Conservation (phyloP, 2,888 invertebrate genomes). For the Apotomis turbidana region DNA sequence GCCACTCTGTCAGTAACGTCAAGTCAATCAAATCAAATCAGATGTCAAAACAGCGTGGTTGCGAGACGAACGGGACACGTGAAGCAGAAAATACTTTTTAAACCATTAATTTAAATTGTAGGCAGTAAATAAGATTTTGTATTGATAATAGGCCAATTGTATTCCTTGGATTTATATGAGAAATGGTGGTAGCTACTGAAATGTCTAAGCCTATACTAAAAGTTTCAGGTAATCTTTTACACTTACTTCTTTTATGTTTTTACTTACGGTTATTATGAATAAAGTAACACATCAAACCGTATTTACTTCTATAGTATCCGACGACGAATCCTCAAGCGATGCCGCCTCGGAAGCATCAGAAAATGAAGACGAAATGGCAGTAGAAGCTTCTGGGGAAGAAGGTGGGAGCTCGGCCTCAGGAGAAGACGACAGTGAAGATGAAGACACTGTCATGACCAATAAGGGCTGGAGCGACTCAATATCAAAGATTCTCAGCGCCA, state of each 20-base stretch:
- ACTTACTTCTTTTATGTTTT: neutral
- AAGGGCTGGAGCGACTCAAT: constrained; percentile 93
- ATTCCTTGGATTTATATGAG: constrained; percentile 16
- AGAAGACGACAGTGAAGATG: constrained; percentile 49
- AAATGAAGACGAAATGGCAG: constrained; percentile 54
- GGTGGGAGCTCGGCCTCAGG: constrained; percentile 50
- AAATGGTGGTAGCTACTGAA: constrained; percentile 61
- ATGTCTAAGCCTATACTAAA: constrained; percentile 68
- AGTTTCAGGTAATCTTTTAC: constrained; percentile 59
- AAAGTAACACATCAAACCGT: neutral
- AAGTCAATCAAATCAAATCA: constrained; percentile 8
- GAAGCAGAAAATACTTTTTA: constrained; percentile 20
- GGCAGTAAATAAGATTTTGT: too few species aligned
- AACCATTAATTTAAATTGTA: neutral
- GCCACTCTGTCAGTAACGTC: neutral
- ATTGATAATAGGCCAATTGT: too few species aligned
- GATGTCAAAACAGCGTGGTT: constrained; percentile 23
- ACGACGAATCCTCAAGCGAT: constrained; percentile 62
- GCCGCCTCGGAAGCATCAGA: constrained; percentile 62
- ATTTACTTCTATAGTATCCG: constrained; percentile 55
- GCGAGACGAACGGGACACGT: constrained; percentile 15
- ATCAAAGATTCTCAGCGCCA: constrained; percentile 89
- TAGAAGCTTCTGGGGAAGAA: constrained; percentile 51
- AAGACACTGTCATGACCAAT: constrained; percentile 75
- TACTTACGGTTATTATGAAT: constrained; percentile 7